Conservation (phyloP, 1,140 invertebrate species). For the Drosophila jambulina region DNA sequence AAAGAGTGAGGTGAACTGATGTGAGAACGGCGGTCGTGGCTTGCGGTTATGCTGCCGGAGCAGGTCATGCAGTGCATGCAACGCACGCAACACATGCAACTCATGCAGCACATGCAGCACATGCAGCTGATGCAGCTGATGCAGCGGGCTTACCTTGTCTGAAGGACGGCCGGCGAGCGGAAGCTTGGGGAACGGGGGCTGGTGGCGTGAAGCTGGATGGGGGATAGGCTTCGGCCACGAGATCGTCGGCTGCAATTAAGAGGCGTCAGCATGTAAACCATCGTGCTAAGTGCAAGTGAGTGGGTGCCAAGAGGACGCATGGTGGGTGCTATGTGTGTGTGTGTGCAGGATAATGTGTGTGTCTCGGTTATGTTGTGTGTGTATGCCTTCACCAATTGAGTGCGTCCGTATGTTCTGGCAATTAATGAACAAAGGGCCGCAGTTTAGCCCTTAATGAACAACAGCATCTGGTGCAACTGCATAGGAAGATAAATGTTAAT, state of each 20-base stretch:
- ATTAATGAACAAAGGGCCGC: conserved; percentile 47
- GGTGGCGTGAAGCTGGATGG: conserved; percentile 4
- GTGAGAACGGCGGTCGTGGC: conserved; percentile 2
- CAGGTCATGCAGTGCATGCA: conserved; percentile 1
- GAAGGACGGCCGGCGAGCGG: conserved; percentile 16
- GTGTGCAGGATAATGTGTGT: conserved; percentile 13
- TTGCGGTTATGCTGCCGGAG: conserved; percentile 11
- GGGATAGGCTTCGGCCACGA: conserved; percentile 11
- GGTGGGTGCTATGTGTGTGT: conserved; percentile 6
- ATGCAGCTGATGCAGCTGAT: conserved; percentile 7
- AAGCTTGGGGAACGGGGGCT: neutral
- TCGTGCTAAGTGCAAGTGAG: conserved; percentile 42
- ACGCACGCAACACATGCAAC: neutral
- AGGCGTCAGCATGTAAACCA: conserved; percentile 59
- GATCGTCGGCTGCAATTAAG: conserved; percentile 65
- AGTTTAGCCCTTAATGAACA: conserved; percentile 36
- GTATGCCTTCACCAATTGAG: conserved; percentile 26
- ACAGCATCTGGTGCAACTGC: conserved; percentile 5
- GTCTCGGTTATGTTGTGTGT: conserved; percentile 8
- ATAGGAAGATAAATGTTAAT: conserved; percentile 4
- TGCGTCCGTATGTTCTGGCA: conserved; percentile 14
- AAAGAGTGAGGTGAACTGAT: conserved; percentile 1
- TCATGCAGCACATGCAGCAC: no score
- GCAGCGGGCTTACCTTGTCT: conserved; percentile 39
- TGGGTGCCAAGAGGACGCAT: conserved; percentile 7